These are phyloP conservation scores for Syngnathus scovelli DNA, from an alignment of 2,113 vertebrate species.

Conservation along the genomic window DNA sequence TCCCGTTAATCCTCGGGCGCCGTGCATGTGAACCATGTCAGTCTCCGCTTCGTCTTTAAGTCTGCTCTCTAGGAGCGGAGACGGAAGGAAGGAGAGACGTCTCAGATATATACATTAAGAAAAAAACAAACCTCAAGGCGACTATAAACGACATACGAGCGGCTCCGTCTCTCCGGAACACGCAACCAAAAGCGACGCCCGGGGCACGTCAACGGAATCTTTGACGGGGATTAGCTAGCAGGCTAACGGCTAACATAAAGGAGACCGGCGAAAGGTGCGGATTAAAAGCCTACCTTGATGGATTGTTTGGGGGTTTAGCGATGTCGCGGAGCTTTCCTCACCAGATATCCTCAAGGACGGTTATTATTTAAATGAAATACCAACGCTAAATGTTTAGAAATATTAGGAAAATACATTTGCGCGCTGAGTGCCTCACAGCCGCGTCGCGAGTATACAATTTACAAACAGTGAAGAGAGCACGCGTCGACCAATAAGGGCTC, in stretches of 20 bases:
- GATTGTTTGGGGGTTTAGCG: constrained; percentile 22
- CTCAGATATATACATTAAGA: not conserved
- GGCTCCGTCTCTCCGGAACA: not conserved
- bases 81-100: not conserved
- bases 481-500: constrained; percentile 62
- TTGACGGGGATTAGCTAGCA: constrained; percentile 31
- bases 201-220: not conserved
- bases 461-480: constrained; percentile 61
- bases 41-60: constrained; percentile 20
- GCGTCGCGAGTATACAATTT: constrained; percentile 54
- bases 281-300: constrained; percentile 37
- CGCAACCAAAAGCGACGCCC: not conserved
- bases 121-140: not conserved
- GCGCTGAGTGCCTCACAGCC: constrained; percentile 63
- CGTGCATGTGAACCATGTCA: constrained; percentile 77
- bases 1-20: constrained; percentile 76
- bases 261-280: constrained; percentile 4
- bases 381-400: constrained; percentile 39
- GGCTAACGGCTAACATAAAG: constrained; percentile 48
- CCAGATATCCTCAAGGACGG: constrained; percentile 8
- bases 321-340: constrained; percentile 20
- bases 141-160: not conserved
- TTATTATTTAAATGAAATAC: constrained; percentile 51
- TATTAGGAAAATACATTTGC: constrained; percentile 65
- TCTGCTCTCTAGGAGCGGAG: not conserved